A percentile compares a stretch with the other conserved stretches of the same genome.
Evolutionary conservation across 37 sponge, comb jelly and placozoan genomes (phyloP).

Genomic region (Bolinopsis microptera): DNA sequence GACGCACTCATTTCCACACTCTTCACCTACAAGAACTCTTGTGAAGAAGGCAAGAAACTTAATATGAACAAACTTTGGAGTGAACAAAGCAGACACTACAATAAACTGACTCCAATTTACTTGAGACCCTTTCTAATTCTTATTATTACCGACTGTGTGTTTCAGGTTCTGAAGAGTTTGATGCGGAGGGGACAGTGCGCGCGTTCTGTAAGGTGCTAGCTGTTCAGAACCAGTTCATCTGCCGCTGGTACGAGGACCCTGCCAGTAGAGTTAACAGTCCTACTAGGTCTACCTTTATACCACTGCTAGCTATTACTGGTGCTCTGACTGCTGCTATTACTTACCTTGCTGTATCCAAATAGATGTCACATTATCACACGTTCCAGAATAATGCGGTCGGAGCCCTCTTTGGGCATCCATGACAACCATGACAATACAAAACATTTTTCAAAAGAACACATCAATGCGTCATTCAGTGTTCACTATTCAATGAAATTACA

Average conservation of each 20-base stretch:
- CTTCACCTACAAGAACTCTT: not conserved
- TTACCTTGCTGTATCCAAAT: not conserved
- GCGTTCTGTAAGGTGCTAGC: conserved; percentile 41
- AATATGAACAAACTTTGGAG: too few species aligned
- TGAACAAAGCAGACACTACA: too few species aligned
- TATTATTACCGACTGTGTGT: too few species aligned
- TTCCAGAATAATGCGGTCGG: too few species aligned
- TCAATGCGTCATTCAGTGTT: too few species aligned
- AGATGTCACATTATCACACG: too few species aligned
- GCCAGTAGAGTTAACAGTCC: not conserved
- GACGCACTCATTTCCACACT: conserved; percentile 4
- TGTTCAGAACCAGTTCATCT: conserved; percentile 36
- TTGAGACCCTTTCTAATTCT: too few species aligned
- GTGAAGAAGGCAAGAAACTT: not conserved
- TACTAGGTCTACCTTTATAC: not conserved
- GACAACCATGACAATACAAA: too few species aligned
- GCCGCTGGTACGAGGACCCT: conserved; percentile 28
- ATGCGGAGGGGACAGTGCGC: not conserved
- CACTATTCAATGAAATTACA: too few species aligned
- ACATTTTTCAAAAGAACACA: too few species aligned
- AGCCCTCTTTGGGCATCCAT: too few species aligned
- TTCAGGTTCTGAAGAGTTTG: conserved; percentile 1
- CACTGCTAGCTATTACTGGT: not conserved
- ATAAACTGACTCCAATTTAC: too few species aligned
- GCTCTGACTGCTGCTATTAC: not conserved